Base-by-base conservation (phyloP, 2,113 vertebrate genomes). In the Mirounga angustirostris region DNA sequence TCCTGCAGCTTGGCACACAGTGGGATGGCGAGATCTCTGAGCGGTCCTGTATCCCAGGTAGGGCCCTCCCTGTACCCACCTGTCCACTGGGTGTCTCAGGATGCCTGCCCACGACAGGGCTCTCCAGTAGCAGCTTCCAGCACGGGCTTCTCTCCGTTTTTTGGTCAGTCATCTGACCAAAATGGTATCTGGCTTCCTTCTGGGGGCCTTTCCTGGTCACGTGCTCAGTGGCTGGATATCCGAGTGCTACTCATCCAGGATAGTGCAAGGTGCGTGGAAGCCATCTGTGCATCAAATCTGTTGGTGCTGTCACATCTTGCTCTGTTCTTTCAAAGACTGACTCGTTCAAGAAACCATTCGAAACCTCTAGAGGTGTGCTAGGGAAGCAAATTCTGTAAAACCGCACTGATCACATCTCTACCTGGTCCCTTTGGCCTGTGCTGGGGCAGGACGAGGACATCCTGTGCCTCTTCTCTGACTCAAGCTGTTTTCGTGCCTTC, bases 1-100 rank as follows among this genome's bases (percentile, higher is more conserved):
- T 89, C 7, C 78, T 11, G 1, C 1, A 8, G 7, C 0, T 4
- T 33, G 14, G 16, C 2, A 4, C 4, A 36, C 1, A 9, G 21
- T 8, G 4, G 11, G 2, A 7, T 26, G 22, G 30, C 2, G 18
- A 46, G 24, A 84, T 22, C 16, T 54, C 16, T 69, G 26, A 86
- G 46, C 59, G 16, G 21, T 7, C 12, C 18, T 7, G 33, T 24
- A 8, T n/a, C 28, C 14, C 18, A 6, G 5, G 12, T 9, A 22
- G 28, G 40, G 36, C 1, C 0, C 18, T 74, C 4, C 58, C 13
- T 14, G 0, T 36, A 33, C 33, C 50, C 30, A 7, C 28, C 36
- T 71, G 12, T 82, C 12, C 22, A 6, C 7, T 33, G 11, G 9
- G 2, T 52, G 7, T 50, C 83, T 58, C 5, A 8, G n/a, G 43